Percentiles rank a stretch among this genome's conserved stretches.
Evolutionary conservation across 2,888 invertebrate genomes (phyloP).

Genomic region (Elaeidobius kamerunicus): DNA sequence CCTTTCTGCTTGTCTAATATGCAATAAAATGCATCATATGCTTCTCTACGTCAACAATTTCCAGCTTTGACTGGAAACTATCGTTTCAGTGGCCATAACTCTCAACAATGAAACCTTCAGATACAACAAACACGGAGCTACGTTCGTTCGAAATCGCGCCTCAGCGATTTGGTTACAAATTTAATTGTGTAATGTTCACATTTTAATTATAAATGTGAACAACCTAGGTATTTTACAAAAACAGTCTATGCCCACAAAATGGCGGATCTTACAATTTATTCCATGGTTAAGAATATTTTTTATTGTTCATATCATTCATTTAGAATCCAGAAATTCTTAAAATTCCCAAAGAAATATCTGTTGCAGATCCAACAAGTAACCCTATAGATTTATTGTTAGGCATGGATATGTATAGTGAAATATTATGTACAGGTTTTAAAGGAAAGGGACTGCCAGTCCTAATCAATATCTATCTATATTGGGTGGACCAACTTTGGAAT

Average conservation of each 20-base stretch:
- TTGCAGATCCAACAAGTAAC: slow-evolving; percentile 21
- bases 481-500: slow-evolving; percentile 26
- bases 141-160: neutral
- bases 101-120: neutral
- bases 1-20: neutral
- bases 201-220: neutral
- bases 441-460: slow-evolving; percentile 21
- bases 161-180: neutral
- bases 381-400: slow-evolving; percentile 24
- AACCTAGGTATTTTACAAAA: neutral
- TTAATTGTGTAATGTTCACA: neutral
- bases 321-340: neutral
- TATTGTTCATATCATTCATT: too few relatives aligned
- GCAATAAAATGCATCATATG: slow-evolving; percentile 6
- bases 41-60: neutral
- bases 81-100: neutral
- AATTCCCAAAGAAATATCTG: neutral
- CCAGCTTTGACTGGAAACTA: neutral
- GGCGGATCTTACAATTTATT: too few relatives aligned
- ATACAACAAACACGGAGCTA: neutral
- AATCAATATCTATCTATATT: slow-evolving; percentile 25
- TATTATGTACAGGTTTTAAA: slow-evolving; percentile 15
- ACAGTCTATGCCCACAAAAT: neutral
- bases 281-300: too few relatives aligned
- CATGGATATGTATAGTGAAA: slow-evolving; percentile 22